A percentile compares a stretch with the other conserved stretches of the same genome.
Conservation (phyloP, 2,797 vertebrate genomes). For the Potorous gilbertii region DNA sequence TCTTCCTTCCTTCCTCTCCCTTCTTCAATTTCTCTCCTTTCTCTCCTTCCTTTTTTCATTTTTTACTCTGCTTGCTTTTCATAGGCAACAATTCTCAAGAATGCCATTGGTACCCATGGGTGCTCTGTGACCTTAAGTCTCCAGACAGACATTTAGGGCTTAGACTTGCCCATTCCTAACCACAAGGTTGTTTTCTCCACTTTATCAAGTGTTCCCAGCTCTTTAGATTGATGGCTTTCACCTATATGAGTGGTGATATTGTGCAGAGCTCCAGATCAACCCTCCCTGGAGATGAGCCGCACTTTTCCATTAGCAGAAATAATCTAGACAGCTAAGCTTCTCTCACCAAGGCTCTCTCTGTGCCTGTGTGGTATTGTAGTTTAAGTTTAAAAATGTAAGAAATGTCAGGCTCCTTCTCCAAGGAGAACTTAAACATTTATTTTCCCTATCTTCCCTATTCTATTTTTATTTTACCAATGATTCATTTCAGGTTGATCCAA, state of each 20-base stretch:
- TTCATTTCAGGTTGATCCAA: not conserved
- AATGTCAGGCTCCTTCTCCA: not conserved
- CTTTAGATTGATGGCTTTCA: not conserved
- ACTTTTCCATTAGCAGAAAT: not conserved
- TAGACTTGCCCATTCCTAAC: not conserved
- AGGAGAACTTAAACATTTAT: not conserved
- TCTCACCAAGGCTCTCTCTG: not conserved
- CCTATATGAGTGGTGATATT: not conserved
- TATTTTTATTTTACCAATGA: not conserved
- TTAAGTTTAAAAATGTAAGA: constrained; percentile 10
- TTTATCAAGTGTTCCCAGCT: not conserved
- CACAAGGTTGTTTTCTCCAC: not conserved
- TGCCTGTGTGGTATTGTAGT: not conserved
- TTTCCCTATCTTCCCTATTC: not conserved
- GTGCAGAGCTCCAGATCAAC: constrained; percentile 17
- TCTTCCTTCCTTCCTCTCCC: too few relatives aligned
- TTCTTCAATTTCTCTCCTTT: too few relatives aligned
- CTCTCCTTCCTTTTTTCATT: not conserved
- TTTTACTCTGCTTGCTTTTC: not conserved
- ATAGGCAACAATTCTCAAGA: not conserved
- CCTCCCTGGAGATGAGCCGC: constrained; percentile 1
- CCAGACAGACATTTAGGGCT: constrained; percentile 9
- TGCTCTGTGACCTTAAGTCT: not conserved
- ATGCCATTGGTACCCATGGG: not conserved
- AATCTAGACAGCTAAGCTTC: not conserved